Evolutionary conservation across 37 sponge, comb jelly and placozoan species (phyloP).

Genomic region (Haliclona indistincta): DNA sequence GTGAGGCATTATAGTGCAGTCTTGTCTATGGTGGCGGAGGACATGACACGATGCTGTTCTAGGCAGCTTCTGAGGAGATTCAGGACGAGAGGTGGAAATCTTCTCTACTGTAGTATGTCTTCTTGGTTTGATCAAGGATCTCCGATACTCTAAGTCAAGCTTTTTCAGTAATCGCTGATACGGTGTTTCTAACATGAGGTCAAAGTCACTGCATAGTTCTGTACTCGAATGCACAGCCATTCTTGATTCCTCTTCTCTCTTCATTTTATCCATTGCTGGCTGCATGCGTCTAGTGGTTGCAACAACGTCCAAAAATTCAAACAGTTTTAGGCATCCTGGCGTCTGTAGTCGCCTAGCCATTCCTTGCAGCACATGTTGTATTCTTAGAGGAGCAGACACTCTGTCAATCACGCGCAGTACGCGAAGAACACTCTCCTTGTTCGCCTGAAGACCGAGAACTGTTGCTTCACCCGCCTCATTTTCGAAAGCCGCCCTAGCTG

Average conservation of each 20-base stretch:
- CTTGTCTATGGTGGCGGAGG: no score
- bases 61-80: background rate
- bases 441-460: constrained; percentile 30
- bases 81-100: background rate
- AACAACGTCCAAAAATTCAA: constrained; percentile 58
- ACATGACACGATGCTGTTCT: background rate
- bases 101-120: background rate
- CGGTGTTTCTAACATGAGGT: constrained; percentile 28
- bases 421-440: constrained; percentile 10
- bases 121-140: constrained; percentile 14
- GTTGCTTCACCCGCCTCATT: constrained; percentile 38
- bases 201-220: background rate
- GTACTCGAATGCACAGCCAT: background rate
- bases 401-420: constrained; percentile 48
- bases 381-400: constrained; percentile 30
- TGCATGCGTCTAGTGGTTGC: constrained; percentile 8
- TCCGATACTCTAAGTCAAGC: constrained; percentile 49
- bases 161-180: constrained; percentile 18
- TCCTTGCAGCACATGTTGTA: constrained; percentile 32
- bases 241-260: constrained; percentile 20
- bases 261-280: no score
- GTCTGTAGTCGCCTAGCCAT: constrained; percentile 6
- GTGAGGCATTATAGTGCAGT: background rate
- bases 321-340: constrained; percentile 49
- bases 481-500: constrained; percentile 49